A percentile compares a stretch with the other conserved stretches of the same genome.
Conservation (phyloP, 2,113 vertebrate genomes). For the Spilogale gracilis region DNA sequence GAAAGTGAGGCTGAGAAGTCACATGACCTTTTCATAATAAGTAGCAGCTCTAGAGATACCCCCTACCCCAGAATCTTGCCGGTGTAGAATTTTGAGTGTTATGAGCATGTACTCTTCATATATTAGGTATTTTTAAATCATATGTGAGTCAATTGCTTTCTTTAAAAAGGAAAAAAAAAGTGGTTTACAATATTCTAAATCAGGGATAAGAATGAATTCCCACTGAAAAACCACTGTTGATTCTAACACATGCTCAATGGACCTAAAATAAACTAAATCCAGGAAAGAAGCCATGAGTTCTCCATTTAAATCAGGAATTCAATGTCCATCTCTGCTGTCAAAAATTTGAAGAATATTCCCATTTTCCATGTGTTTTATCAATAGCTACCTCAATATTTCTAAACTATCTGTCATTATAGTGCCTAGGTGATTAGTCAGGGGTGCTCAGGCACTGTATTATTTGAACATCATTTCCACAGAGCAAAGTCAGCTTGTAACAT, state of each 20-base stretch:
- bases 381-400: constrained; percentile 58
- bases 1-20: background rate
- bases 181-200: background rate
- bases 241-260: background rate
- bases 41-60: background rate
- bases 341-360: constrained; percentile 65
- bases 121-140: background rate
- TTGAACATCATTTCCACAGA: constrained; percentile 50
- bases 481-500: constrained; percentile 1
- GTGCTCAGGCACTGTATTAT: constrained; percentile 36
- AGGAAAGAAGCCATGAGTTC: background rate
- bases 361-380: constrained; percentile 58
- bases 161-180: constrained; percentile 18
- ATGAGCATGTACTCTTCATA: background rate
- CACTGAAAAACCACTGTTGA: background rate
- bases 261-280: background rate
- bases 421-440: constrained; percentile 49
- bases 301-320: constrained; percentile 54
- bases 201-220: background rate
- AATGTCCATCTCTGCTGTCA: constrained; percentile 21
- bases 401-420: constrained; percentile 39
- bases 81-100: background rate
- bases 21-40: background rate
- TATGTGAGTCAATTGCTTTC: constrained; percentile 38
- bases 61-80: background rate